A percentile compares a stretch with the other conserved stretches of the same genome.
Evolutionary conservation across 1,140 invertebrate genomes (phyloP).

Genomic region (Drosophila lacertosa): DNA sequence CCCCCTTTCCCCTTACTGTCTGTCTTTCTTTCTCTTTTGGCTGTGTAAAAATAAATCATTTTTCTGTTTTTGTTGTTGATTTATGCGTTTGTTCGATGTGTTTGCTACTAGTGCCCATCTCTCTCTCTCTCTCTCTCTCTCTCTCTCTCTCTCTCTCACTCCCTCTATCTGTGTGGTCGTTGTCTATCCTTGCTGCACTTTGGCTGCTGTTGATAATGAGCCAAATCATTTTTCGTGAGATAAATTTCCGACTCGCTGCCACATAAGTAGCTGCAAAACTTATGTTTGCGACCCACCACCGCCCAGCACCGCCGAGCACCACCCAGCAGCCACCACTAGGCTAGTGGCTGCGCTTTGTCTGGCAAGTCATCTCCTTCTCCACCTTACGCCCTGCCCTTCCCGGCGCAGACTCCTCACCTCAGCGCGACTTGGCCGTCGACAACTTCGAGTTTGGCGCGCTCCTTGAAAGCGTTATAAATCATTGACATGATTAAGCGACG

Average conservation of each 20-base stretch:
- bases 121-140: neutral
- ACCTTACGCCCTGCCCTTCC: neutral
- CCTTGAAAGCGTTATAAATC: conserved; percentile 82
- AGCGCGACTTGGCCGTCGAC: conserved; percentile 63
- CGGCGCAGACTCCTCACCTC: conserved; percentile 34
- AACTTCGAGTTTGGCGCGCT: conserved; percentile 76
- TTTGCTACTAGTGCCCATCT: conserved; percentile 29
- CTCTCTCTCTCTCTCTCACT: conserved; percentile 11
- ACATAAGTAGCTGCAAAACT: conserved; percentile 79
- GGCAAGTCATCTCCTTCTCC: conserved; percentile 25
- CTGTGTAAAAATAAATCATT: conserved; percentile 73
- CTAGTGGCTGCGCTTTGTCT: conserved; percentile 39
- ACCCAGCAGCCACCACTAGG: neutral
- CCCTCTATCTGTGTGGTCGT: conserved; percentile 2
- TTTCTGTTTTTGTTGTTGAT: conserved; percentile 83
- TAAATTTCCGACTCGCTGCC: conserved; percentile 65
- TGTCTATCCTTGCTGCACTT: conserved; percentile 57
- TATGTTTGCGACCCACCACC: conserved; percentile 62
- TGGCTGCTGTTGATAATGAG: conserved; percentile 79
- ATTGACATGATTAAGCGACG: conserved; percentile 81
- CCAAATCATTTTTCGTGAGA: conserved; percentile 81
- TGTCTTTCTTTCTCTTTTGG: conserved; percentile 1
- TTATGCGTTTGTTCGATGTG: conserved; percentile 80
- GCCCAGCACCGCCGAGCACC: conserved; percentile 2
- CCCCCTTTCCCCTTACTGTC: neutral